A percentile compares a stretch with the other conserved stretches of the same genome.
Conservation (phyloP, 2,797 vertebrate genomes). For the Rhabdomys pumilio region DNA sequence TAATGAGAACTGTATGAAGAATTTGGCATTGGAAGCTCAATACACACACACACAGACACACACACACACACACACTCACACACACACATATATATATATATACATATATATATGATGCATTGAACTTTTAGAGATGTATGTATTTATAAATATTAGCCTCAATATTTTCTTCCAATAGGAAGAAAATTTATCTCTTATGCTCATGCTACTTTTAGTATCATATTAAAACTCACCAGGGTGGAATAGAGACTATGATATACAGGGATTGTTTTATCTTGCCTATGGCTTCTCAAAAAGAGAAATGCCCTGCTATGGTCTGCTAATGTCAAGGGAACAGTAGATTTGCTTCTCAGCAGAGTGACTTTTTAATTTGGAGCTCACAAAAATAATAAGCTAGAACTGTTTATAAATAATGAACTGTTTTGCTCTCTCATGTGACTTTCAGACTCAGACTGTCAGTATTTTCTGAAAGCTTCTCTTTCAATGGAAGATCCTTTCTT, state of each 20-base stretch:
- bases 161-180: neutral
- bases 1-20: slow-evolving; percentile 4
- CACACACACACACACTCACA: too few species aligned
- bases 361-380: neutral
- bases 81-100: neutral
- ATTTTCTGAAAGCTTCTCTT: neutral
- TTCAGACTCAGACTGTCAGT: neutral
- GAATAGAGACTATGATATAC: neutral
- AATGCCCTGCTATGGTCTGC: neutral
- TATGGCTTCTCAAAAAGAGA: neutral
- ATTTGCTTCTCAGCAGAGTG: neutral
- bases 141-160: neutral
- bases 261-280: neutral
- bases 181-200: neutral
- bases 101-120: neutral
- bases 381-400: neutral
- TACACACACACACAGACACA: neutral
- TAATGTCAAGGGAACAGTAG: neutral
- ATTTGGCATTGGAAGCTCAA: neutral
- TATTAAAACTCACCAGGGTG: neutral
- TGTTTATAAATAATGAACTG: neutral
- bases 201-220: neutral
- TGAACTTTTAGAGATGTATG: neutral
- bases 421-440: neutral
- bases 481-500: neutral